Evolutionary conservation across 2,888 invertebrate species (phyloP), one percentile per base, ranked within the genome.

Genomic region (Gnatocerus cornutus): DNA sequence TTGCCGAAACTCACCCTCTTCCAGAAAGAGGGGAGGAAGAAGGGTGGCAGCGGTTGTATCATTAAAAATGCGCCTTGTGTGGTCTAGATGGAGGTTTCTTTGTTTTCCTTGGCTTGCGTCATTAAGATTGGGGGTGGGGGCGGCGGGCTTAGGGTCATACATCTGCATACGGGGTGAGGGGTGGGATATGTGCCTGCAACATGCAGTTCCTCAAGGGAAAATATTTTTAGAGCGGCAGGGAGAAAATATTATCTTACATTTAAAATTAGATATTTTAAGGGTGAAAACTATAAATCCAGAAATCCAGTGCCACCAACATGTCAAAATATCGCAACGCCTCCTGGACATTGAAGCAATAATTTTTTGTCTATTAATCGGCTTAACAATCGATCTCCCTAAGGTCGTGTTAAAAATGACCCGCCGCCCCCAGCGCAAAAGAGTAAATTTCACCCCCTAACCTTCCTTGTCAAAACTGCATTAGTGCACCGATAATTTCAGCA

Each of bases 91-190:
- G 68, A 84, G 84, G 82, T 86, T 86, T 86, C 86, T 86, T 86
- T 86, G 86, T 87, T 86, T 87, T 85, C 85, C 85, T 84, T 83
- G 84, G 85, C 86, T 86, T 86, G 86, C 86, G 86, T 86, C 87
- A 86, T 87, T 86, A 86, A 85, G 85, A 82, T 81, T 79, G 80
- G 81, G 82, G 80, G 80, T 73, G 72, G 74, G 71, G 69, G 73
- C 75, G 41, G 67, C 63, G 63, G 77, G 75, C 76, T 76, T 74
- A 4, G 74, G 76, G 73, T 72, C 75, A 75, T 75, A 74, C 71
- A 75, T 76, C 74, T 74, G 71, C 73, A 74, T 73, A 69, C 71
- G 72, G 46, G 9, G 21, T 46, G 27, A 3, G 48, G 27, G 29
- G 12, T 48, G 48, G 48, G n/a, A 9, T 4, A 29, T 7, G 29